Evolutionary conservation across 1,140 invertebrate genomes (phyloP).

Genomic region (Harlomillsia oculata): DNA sequence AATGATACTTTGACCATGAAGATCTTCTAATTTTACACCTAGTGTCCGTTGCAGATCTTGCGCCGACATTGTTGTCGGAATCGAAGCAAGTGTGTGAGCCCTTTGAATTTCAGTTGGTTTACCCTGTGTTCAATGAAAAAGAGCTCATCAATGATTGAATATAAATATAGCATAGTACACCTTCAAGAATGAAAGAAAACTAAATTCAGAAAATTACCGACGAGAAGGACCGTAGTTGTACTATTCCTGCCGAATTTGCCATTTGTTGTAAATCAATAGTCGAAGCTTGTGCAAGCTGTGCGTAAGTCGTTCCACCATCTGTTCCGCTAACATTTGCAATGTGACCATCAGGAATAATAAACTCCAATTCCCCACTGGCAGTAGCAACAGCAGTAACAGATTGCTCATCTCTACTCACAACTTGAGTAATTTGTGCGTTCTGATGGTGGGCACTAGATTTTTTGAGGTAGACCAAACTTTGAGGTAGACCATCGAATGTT

Average conservation of each 20-base stretch:
- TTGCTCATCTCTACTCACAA: too few species aligned
- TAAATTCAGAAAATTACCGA: constrained; percentile 16
- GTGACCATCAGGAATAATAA: constrained; percentile 30
- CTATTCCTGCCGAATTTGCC: constrained; percentile 24
- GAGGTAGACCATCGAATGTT: background rate
- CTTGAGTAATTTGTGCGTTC: background rate
- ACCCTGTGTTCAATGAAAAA: too few species aligned
- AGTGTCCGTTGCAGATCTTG: constrained; percentile 29
- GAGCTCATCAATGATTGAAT: background rate
- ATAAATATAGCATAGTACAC: background rate
- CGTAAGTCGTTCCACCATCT: constrained; percentile 12
- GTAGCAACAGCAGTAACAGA: background rate
- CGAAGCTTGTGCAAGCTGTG: constrained; percentile 19
- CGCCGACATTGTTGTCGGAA: constrained; percentile 24
- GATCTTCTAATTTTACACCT: constrained; percentile 33
- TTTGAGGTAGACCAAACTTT: constrained; percentile 31
- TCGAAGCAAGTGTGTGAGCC: constrained; percentile 30
- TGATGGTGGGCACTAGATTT: constrained; percentile 24
- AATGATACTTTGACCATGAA: constrained; percentile 30
- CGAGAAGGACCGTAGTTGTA: constrained; percentile 31
- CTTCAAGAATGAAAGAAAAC: background rate
- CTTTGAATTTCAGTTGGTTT: constrained; percentile 34
- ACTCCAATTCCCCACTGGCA: constrained; percentile 33
- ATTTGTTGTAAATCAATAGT: constrained; percentile 29
- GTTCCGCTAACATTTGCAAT: constrained; percentile 8